Evolutionary conservation across 2,888 invertebrate species (phyloP), one percentile per base, ranked within the genome.

Genomic region (Anthophora plumipes): DNA sequence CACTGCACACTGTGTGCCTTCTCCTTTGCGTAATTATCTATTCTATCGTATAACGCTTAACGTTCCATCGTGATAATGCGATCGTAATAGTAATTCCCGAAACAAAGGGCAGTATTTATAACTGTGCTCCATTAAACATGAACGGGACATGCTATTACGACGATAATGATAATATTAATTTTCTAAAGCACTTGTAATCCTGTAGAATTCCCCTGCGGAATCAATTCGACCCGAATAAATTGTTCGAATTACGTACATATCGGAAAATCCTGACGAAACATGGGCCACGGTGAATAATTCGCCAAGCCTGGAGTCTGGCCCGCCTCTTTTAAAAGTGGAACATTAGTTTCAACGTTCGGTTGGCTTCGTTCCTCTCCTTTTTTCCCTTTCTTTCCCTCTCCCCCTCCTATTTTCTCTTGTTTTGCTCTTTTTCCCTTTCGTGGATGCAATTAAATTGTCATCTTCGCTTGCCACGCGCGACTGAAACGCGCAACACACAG

Each of bases 371-470:
- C 59, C 31, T 4, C 2, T 31, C 31, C n/a, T 46, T 12, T 11
- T 12, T 60, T 43, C 41, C 25, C 72, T 76, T 64, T 72, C n/a
- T n/a, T n/a, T n/a, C n/a, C n/a, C n/a, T n/a, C n/a, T n/a, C n/a
- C 59, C 31, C 31, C 2, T 31, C 31, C n/a, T 46, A 12, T 11
- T 12, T 60, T 43, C 41, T 25, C 72, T 76, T 64, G n/a, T n/a
- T n/a, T n/a, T n/a, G n/a, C n/a, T n/a, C n/a, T n/a, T n/a, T n/a
- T n/a, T n/a, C n/a, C n/a, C n/a, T 72, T 20, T 41, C 1, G 12
- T 11, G 61, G 55, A 50, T 12, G 76, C 54, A 75, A 77, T 77
- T 77, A 78, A 78, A 78, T 76, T 68, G 77, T 57, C 77, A 78
- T 78, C 67, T 55, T 63, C 55, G 67, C 22, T 22, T 25, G 60